Evolutionary conservation across 2,113 vertebrate genomes (phyloP).

Genomic region (Erinaceus europaeus): DNA sequence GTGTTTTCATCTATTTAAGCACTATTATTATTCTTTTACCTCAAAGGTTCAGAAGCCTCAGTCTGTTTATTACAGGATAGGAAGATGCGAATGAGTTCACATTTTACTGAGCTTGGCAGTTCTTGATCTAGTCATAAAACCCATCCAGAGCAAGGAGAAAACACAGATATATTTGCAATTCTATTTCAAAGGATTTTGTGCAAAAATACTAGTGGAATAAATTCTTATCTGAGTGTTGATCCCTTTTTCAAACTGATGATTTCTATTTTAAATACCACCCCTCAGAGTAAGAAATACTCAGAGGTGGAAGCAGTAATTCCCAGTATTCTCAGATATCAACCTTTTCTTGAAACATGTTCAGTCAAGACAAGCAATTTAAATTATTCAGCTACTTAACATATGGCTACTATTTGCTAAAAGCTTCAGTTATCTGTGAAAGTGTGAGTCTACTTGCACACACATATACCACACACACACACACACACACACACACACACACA

Average conservation of each 20-base stretch:
- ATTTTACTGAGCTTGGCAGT: neutral
- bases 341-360: neutral
- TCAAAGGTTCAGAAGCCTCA: neutral
- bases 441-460: neutral
- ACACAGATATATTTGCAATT: neutral
- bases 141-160: neutral
- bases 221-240: neutral
- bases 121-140: constrained; percentile 51
- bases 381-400: neutral
- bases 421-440: neutral
- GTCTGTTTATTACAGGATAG: neutral
- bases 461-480: neutral
- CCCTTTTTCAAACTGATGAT: neutral
- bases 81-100: constrained; percentile 19
- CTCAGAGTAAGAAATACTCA: neutral
- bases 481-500: neutral
- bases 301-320: neutral
- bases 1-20: constrained; percentile 9
- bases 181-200: constrained; percentile 10
- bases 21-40: constrained; percentile 18
- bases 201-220: neutral
- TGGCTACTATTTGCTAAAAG: neutral
- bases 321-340: neutral
- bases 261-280: neutral
- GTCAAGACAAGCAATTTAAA: neutral